A percentile compares a stretch with the other conserved stretches of the same genome.
phyloP scores from a whole-genome alignment of 1,140 invertebrate genomes.

The Patella vulgata region DNA sequence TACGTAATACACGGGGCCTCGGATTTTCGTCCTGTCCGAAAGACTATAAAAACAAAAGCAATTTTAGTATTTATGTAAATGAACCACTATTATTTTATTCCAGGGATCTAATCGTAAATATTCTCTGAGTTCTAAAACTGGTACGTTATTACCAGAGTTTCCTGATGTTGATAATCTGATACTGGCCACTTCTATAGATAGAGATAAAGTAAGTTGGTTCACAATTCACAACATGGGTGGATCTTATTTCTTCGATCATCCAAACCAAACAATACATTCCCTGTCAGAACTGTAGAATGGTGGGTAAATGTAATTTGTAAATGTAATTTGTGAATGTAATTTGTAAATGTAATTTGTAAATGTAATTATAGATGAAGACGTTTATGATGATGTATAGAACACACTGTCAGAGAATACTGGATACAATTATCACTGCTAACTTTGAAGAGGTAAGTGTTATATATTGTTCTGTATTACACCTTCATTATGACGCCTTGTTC shows the following conservation, averaged over 20 bases:
- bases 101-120: conserved; percentile 60
- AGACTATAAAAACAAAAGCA: conserved; percentile 2
- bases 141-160: conserved; percentile 70
- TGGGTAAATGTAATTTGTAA: background rate
- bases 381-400: conserved; percentile 72
- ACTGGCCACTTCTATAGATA: conserved; percentile 62
- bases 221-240: too few relatives aligned
- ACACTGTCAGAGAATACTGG: conserved; percentile 71
- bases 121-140: conserved; percentile 66
- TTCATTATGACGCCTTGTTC: background rate
- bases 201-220: conserved; percentile 62
- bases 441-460: conserved; percentile 69
- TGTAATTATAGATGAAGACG: conserved; percentile 64
- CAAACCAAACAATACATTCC: background rate
- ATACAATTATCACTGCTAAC: conserved; percentile 70
- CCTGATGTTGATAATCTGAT: conserved; percentile 67
- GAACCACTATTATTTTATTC: too few relatives aligned
- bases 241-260: background rate
- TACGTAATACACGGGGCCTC: too few relatives aligned
- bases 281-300: background rate
- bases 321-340: background rate
- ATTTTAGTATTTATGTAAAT: too few relatives aligned
- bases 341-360: background rate
- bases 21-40: too few relatives aligned
- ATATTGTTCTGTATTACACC: background rate